These are phyloP conservation scores for Anseranas semipalmata DNA, from an alignment of 2,113 vertebrate genomes.

Conservation along the genomic window DNA sequence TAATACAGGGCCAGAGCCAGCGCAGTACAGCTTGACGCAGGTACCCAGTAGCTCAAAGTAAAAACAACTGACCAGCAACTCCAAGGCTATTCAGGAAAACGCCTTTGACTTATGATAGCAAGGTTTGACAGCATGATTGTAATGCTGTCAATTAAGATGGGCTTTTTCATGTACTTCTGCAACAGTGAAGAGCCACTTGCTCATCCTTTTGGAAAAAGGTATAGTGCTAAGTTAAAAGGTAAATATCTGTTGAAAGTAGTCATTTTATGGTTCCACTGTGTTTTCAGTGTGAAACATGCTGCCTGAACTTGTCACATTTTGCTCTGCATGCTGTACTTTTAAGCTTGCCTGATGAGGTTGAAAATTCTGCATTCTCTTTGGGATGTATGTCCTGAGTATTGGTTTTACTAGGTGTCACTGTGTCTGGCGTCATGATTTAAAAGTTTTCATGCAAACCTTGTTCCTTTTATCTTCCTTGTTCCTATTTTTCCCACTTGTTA, in stretches of 20 bases:
- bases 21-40: accelerated
- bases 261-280: not conserved
- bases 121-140: not conserved
- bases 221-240: not conserved
- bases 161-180: not conserved
- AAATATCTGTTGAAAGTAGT: not conserved
- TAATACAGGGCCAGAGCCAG: not conserved
- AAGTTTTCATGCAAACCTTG: not conserved
- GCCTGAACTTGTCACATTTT: not conserved
- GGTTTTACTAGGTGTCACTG: not conserved
- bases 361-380: not conserved
- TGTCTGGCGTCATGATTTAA: not conserved
- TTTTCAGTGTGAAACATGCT: not conserved
- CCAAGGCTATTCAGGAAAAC: not conserved
- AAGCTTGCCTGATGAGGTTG: not conserved
- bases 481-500: not conserved
- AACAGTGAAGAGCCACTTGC: not conserved
- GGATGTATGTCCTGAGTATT: not conserved
- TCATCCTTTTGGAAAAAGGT: not conserved
- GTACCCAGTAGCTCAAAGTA: not conserved
- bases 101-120: not conserved
- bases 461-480: not conserved
- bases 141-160: not conserved
- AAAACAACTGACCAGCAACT: not conserved
- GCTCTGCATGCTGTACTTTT: not conserved